Evolutionary conservation across 2,113 vertebrate genomes (phyloP), one percentile per base, ranked within the genome.

Genomic region (Tangachromis dhanisi): DNA sequence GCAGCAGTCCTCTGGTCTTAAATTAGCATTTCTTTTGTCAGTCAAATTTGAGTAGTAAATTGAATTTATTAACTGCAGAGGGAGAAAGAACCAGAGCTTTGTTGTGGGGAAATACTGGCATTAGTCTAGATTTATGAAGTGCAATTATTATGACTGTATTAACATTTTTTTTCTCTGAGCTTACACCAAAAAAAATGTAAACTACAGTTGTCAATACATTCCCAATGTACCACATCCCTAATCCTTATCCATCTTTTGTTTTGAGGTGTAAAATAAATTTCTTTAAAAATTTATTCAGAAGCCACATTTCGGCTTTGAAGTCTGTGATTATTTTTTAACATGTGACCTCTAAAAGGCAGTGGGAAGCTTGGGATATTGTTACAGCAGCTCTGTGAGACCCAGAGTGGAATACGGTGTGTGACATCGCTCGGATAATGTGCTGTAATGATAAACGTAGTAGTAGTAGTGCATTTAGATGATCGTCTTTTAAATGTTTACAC

Each of bases 81-180:
- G 92, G 86, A 90, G 79, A 83, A 73, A 71, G 76, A 89, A 84
- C 21, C 59, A 9, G 88, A 88, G 93, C 90, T 96, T 95, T 95
- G 95, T 95, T 92, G 86, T 93, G 93, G 93, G 93, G 92, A 95
- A 95, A 95, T 93, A 94, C 96, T 95, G 96, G 93, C 94, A 95
- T 96, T 95, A 93, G 96, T 96, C 94, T 95, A 96, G 95, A 96
- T 96, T 96, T 96, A 96, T 96, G 94, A 97, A 97, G 96, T 97
- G 96, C 96, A 97, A 97, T 97, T 97, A 97, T 97, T 95, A 96
- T 96, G 94, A 97, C 96, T 96, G 95, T 96, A 96, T 95, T 96
- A 96, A 96, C 96, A 95, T 96, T 96, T 96, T 86, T 66, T 93
- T 96, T 96, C 94, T 96, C 95, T 96, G 95, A 96, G 96, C 96